A percentile compares a stretch with the other conserved stretches of the same genome.
These are phyloP conservation scores for Dendroctonus ponderosae DNA, from an alignment of 1,140 invertebrate species.

Conservation along the genomic window DNA sequence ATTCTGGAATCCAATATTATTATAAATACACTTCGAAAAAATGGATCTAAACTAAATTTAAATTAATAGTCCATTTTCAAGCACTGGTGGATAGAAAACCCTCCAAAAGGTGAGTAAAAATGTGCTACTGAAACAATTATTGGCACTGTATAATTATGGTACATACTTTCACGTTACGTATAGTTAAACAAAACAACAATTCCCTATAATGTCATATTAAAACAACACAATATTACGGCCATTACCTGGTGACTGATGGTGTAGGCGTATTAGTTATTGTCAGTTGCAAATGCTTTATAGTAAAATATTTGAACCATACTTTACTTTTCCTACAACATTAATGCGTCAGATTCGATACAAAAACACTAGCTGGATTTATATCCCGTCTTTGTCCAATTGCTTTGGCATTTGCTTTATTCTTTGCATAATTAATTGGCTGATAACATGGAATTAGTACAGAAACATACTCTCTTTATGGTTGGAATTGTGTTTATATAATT, in stretches of 20 bases:
- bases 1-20: too few relatives aligned
- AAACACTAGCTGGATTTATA: constrained; percentile 3
- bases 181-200: too few relatives aligned
- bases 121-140: too few relatives aligned
- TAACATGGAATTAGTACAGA: constrained; percentile 4
- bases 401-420: constrained; percentile 3
- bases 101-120: too few relatives aligned
- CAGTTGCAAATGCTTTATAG: constrained; percentile 13
- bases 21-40: too few relatives aligned
- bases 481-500: too few relatives aligned
- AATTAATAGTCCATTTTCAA: too few relatives aligned
- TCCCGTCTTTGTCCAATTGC: not conserved
- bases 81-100: too few relatives aligned
- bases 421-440: not conserved
- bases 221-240: not conserved
- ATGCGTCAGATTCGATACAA: not conserved
- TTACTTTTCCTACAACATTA: constrained; percentile 12
- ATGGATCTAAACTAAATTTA: too few relatives aligned
- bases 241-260: constrained; percentile 6
- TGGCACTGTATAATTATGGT: too few relatives aligned
- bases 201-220: too few relatives aligned
- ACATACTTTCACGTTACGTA: too few relatives aligned
- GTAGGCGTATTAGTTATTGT: constrained; percentile 20
- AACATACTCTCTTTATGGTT: not conserved
- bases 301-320: constrained; percentile 16